phyloP scores from a whole-genome alignment of 2,888 invertebrate genomes.

The Dyspetes luteomarginatus region DNA sequence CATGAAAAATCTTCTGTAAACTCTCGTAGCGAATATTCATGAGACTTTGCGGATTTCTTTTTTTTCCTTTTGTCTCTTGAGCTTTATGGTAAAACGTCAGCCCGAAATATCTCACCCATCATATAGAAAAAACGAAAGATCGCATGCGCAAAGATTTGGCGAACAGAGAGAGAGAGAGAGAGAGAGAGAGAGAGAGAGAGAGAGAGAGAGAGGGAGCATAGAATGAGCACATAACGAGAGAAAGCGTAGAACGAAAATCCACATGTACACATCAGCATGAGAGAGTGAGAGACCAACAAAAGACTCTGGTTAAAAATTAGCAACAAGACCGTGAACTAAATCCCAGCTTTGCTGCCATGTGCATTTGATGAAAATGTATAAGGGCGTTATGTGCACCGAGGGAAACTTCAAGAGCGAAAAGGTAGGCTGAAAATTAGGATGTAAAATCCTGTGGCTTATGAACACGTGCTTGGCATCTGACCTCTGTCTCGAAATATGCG shows the following conservation, averaged over 20 bases:
- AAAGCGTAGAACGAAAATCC: slow-evolving; percentile 31
- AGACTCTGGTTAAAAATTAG: slow-evolving; percentile 11
- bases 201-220: no score
- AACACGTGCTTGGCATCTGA: slow-evolving; percentile 3
- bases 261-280: background rate
- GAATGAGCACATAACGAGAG: no score
- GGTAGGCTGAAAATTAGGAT: background rate
- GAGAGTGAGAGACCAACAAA: background rate
- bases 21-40: slow-evolving; percentile 48
- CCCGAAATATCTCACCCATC: slow-evolving; percentile 21
- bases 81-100: slow-evolving; percentile 6
- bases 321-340: slow-evolving; percentile 30
- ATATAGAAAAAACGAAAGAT: background rate
- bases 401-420: slow-evolving; percentile 18
- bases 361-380: slow-evolving; percentile 38
- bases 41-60: slow-evolving; percentile 36
- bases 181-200: no score
- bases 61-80: background rate
- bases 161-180: background rate
- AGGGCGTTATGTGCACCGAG: background rate
- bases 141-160: background rate
- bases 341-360: slow-evolving; percentile 1
- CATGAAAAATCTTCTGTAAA: slow-evolving; percentile 39
- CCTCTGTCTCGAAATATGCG: background rate
- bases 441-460: slow-evolving; percentile 40